These are phyloP conservation scores for Drosophila virilis DNA, from an alignment of 1,140 invertebrate species.

Conservation along the genomic window DNA sequence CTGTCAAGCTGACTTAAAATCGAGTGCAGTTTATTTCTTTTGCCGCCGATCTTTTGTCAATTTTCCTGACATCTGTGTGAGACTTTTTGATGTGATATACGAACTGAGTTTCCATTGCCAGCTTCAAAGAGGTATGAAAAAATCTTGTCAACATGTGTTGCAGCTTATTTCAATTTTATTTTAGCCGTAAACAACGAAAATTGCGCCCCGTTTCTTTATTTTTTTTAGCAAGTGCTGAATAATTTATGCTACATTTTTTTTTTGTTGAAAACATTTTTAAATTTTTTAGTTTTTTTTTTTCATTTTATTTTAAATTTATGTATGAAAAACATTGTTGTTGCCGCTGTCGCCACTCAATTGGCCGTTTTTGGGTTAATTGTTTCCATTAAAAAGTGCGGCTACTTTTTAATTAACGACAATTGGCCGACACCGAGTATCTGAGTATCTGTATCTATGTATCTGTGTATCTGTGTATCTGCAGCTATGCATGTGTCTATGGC, in stretches of 20 bases:
- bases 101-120: background rate
- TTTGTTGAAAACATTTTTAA: slow-evolving; percentile 2
- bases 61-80: slow-evolving; percentile 33
- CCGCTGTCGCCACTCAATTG: slow-evolving; percentile 66
- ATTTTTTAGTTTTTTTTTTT: slow-evolving; percentile 28
- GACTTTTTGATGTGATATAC: slow-evolving; percentile 47
- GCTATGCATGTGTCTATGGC: slow-evolving; percentile 11
- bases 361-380: slow-evolving; percentile 82
- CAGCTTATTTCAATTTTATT: slow-evolving; percentile 33
- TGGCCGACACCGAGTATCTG: slow-evolving; percentile 53
- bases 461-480: slow-evolving; percentile 14
- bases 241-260: slow-evolving; percentile 59
- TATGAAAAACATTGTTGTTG: slow-evolving; percentile 48
- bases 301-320: slow-evolving; percentile 49
- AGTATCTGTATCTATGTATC: slow-evolving; percentile 27
- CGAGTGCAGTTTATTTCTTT: slow-evolving; percentile 14
- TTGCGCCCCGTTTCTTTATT: slow-evolving; percentile 3
- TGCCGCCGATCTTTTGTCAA: slow-evolving; percentile 26
- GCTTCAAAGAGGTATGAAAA: background rate
- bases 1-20: slow-evolving; percentile 30
- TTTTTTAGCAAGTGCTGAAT: slow-evolving; percentile 10
- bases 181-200: slow-evolving; percentile 32
- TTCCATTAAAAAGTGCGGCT: slow-evolving; percentile 81
- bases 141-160: slow-evolving; percentile 74
- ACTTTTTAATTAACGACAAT: slow-evolving; percentile 83